Evolutionary conservation across 2,797 vertebrate genomes (phyloP).

Genomic region (Gymnopithys bicolor): DNA sequence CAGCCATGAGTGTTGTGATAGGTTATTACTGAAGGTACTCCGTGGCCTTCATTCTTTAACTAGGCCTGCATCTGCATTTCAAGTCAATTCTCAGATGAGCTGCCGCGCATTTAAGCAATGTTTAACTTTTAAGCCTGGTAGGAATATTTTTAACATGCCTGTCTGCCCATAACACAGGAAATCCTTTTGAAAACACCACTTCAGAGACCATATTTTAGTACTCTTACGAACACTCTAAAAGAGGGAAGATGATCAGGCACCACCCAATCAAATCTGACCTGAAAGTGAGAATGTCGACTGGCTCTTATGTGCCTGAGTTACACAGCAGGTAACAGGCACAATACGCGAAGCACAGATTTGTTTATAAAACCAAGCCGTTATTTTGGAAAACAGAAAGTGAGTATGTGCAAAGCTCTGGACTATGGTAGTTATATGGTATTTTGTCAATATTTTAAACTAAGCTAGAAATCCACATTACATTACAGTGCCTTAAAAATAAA

Average conservation of each 20-base stretch:
- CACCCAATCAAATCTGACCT: slow-evolving; percentile 44
- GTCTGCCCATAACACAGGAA: slow-evolving; percentile 60
- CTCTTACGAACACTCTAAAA: not conserved
- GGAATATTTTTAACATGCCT: slow-evolving; percentile 40
- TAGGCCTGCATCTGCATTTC: not conserved
- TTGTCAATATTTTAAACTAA: not conserved
- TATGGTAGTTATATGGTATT: not conserved
- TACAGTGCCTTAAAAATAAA: not conserved
- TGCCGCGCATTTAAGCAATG: not conserved
- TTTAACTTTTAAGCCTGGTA: slow-evolving; percentile 4
- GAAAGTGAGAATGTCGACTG: slow-evolving; percentile 5
- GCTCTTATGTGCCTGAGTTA: not conserved
- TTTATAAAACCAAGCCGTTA: slow-evolving; percentile 32
- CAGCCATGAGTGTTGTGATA: not conserved
- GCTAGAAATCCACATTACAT: not conserved
- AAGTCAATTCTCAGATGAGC: not conserved
- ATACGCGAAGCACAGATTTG: not conserved
- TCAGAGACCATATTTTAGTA: slow-evolving; percentile 17
- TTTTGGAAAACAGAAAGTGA: not conserved
- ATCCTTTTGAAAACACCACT: slow-evolving; percentile 63
- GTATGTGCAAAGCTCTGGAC: not conserved
- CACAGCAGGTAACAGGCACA: slow-evolving; percentile 1
- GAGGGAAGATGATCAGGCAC: slow-evolving; percentile 3
- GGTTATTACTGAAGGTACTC: not conserved
- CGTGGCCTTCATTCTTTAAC: not conserved